Conservation (phyloP, 2,888 invertebrate genomes). For the Autographa pulchrina region DNA sequence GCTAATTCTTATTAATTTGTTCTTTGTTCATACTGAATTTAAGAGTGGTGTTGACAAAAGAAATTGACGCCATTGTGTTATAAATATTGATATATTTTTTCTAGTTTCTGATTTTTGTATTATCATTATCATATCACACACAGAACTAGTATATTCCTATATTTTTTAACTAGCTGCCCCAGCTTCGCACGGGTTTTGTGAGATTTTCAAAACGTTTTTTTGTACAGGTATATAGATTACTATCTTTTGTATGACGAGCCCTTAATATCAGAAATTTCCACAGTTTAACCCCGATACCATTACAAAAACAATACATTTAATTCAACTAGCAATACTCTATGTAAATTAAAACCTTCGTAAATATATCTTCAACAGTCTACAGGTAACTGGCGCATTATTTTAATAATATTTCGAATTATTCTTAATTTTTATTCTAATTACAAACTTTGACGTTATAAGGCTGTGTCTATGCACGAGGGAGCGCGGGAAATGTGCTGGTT, state of each 20-base stretch:
- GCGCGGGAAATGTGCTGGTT: background rate
- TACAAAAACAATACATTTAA: background rate
- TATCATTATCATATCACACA: too few relatives aligned
- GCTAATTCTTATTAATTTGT: background rate
- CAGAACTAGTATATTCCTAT: too few relatives aligned
- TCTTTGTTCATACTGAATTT: background rate
- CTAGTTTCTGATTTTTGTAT: too few relatives aligned
- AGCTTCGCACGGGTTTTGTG: too few relatives aligned
- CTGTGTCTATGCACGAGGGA: background rate
- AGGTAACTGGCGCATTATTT: conserved; percentile 44
- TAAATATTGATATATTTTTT: too few relatives aligned
- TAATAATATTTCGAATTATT: conserved; percentile 30
- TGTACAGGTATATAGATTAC: background rate
- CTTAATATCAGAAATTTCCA: background rate
- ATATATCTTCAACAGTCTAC: conserved; percentile 35
- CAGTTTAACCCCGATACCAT: background rate
- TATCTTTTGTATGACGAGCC: background rate
- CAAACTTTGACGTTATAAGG: conserved; percentile 29
- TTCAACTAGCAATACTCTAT: conserved; percentile 5
- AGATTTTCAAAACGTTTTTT: too few relatives aligned
- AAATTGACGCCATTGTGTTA: too few relatives aligned
- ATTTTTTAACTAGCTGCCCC: too few relatives aligned
- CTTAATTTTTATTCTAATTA: conserved; percentile 29
- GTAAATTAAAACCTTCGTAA: conserved; percentile 28
- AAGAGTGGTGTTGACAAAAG: background rate